Evolutionary conservation across 2,113 vertebrate genomes (phyloP).

Genomic region (Papio anubis): DNA sequence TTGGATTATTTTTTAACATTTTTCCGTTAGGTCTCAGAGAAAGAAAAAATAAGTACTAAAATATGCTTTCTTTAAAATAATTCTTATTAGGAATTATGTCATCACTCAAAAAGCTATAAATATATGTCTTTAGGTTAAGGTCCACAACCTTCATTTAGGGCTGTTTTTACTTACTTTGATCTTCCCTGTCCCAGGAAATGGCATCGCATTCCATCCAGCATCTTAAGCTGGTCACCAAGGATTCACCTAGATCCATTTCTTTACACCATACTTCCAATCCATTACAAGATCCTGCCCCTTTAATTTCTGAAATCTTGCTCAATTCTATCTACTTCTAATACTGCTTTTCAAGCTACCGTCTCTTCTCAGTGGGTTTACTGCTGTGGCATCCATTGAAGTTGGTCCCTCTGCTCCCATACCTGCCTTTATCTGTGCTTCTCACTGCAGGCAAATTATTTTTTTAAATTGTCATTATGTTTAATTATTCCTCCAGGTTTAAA

Average conservation of each 20-base stretch:
- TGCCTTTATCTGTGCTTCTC: background rate
- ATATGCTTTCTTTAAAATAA: background rate
- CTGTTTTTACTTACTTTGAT: background rate
- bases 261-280: background rate
- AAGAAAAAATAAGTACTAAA: background rate
- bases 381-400: background rate
- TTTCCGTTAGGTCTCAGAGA: conserved; percentile 5
- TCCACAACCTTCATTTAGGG: background rate
- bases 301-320: background rate
- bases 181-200: background rate
- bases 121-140: background rate
- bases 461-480: background rate
- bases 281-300: background rate
- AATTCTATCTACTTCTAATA: background rate
- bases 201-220: background rate
- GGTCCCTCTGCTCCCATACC: background rate
- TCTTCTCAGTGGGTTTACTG: background rate
- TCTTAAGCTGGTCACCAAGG: background rate
- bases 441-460: background rate
- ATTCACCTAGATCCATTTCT: background rate
- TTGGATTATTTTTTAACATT: background rate
- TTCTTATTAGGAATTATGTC: background rate
- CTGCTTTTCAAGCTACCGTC: background rate
- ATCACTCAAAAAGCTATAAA: background rate
- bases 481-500: background rate